phyloP scores from a whole-genome alignment of 1,140 invertebrate species.

The Caenorhabditis inopinata region DNA sequence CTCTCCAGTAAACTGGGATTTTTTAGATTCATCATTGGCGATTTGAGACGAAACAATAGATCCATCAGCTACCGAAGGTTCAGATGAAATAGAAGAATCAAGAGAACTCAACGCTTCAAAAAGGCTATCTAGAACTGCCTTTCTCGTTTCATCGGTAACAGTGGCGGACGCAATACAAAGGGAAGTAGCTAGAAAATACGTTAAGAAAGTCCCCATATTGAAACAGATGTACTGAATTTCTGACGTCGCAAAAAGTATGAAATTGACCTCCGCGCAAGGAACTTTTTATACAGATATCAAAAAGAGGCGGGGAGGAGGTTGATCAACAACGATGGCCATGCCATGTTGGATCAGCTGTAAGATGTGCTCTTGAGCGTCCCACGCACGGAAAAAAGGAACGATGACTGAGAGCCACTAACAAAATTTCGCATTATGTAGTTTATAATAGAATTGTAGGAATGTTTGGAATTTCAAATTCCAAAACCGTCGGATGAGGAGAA shows the following conservation, averaged over 20 bases:
- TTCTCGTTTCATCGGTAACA: background rate
- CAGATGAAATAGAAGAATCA: background rate
- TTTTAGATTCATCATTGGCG: background rate
- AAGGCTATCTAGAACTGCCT: background rate
- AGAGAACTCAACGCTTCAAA: background rate
- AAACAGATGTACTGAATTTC: background rate
- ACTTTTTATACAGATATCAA: background rate
- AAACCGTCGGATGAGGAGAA: no score
- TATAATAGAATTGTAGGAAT: no score
- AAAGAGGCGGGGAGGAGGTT: background rate
- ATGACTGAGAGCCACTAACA: no score
- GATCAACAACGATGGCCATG: background rate
- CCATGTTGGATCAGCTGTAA: slow-evolving; percentile 23
- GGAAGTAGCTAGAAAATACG: background rate
- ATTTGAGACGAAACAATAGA: background rate
- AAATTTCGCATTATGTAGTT: no score
- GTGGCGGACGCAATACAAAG: background rate
- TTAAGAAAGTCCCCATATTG: background rate
- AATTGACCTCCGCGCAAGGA: background rate
- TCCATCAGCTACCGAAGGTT: slow-evolving; percentile 6
- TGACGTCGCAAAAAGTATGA: background rate
- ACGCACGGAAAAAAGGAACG: background rate
- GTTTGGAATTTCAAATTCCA: no score
- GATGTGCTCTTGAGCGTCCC: background rate
- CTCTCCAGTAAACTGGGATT: background rate